Conservation (phyloP, 2,797 vertebrate species). For the Hozukius guyotensis region DNA sequence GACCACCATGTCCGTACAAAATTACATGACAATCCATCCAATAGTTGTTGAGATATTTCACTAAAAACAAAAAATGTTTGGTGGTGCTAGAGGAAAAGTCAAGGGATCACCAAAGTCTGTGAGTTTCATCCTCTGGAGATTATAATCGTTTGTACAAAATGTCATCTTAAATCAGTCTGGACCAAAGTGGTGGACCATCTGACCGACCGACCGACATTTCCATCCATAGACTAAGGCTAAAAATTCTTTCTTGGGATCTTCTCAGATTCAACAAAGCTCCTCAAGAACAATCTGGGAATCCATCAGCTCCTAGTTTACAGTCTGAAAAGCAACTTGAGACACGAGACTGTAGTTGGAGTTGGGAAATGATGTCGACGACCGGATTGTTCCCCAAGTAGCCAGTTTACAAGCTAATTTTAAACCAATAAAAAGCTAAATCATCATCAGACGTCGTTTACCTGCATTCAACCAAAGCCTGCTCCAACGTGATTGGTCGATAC, state of each 20-base stretch:
- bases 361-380: fast-evolving
- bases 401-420: no score
- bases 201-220: background rate
- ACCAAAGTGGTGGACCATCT: background rate
- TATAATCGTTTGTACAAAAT: background rate
- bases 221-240: background rate
- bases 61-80: background rate
- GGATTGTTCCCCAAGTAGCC: no score
- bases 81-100: background rate
- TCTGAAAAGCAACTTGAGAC: no score
- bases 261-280: background rate
- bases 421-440: no score
- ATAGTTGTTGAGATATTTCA: background rate
- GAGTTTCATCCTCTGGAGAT: background rate
- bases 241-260: background rate
- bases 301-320: no score
- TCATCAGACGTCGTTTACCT: background rate
- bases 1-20: background rate
- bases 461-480: background rate
- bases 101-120: background rate
- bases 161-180: background rate
- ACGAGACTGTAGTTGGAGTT: no score
- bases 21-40: background rate
- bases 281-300: no score
- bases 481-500: fast-evolving